These are phyloP conservation scores for Drepana falcataria DNA, from an alignment of 2,888 invertebrate species.

Conservation along the genomic window DNA sequence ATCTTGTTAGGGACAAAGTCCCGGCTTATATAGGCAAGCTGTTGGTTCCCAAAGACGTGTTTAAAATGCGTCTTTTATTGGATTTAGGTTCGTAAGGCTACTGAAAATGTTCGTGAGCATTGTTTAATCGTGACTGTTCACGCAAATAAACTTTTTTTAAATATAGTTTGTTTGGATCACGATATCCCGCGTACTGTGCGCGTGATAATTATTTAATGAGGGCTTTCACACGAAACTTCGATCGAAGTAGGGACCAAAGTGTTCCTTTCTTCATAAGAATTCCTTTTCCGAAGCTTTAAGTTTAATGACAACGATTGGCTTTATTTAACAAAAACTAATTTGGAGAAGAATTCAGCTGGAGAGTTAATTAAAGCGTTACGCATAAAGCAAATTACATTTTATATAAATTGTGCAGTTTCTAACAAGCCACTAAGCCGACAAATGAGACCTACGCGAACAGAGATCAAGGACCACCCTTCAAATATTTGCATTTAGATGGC, in stretches of 20 bases:
- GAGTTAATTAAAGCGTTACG: not conserved
- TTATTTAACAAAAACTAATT: no score
- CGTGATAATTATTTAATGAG: not conserved
- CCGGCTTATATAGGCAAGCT: conserved; percentile 2
- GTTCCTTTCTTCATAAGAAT: no score
- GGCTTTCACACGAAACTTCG: not conserved
- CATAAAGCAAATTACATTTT: not conserved
- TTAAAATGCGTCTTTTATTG: not conserved
- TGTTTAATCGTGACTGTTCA: not conserved
- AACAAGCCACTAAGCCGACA: conserved; percentile 51
- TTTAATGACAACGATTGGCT: no score
- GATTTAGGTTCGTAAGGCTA: not conserved
- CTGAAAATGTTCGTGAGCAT: not conserved
- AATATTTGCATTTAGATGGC: conserved; percentile 72
- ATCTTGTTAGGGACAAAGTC: conserved; percentile 10
- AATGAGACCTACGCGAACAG: conserved; percentile 63
- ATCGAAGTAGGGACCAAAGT: not conserved
- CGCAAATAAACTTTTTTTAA: not conserved
- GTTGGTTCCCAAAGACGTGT: not conserved
- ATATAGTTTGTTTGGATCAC: not conserved
- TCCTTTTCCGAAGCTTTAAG: no score
- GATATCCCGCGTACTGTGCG: not conserved
- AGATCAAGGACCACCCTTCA: conserved; percentile 56
- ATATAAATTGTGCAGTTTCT: conserved; percentile 23
- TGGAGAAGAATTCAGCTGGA: not conserved